Evolutionary conservation across 2,888 invertebrate genomes (phyloP).

Genomic region (Drosophila aldrichi): DNA sequence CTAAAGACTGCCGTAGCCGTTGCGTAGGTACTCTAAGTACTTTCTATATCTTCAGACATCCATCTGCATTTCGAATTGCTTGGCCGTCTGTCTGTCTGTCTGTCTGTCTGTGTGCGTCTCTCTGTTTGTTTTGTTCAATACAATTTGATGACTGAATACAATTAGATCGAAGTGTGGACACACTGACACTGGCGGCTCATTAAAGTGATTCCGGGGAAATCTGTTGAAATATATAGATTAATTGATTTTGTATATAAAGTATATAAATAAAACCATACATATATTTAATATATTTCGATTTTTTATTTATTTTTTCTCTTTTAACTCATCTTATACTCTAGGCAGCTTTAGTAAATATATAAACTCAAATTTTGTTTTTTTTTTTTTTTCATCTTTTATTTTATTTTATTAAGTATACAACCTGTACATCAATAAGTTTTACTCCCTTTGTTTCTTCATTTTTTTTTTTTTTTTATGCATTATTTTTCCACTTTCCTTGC

Average conservation of each 20-base stretch:
- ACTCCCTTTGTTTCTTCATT: too few relatives aligned
- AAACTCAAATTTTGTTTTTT: too few relatives aligned
- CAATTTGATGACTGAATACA: neutral
- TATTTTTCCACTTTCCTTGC: too few relatives aligned
- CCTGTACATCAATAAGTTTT: too few relatives aligned
- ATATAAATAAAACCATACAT: neutral
- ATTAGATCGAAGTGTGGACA: conserved; percentile 11
- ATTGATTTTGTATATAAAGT: neutral
- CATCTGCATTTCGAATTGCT: conserved; percentile 17
- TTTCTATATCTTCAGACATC: conserved; percentile 15
- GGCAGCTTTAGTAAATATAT: too few relatives aligned
- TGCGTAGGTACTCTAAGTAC: conserved; percentile 20
- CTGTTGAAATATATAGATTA: neutral
- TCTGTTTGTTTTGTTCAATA: neutral
- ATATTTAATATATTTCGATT: too few relatives aligned
- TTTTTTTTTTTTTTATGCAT: too few relatives aligned
- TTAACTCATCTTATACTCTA: too few relatives aligned
- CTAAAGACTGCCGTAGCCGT: conserved; percentile 24
- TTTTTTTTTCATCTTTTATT: too few relatives aligned
- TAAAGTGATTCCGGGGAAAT: neutral
- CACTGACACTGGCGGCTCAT: conserved; percentile 1
- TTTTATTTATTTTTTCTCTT: too few relatives aligned
- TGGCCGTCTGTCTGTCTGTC: neutral
- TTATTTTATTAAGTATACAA: too few relatives aligned
- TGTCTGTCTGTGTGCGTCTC: neutral